These are phyloP conservation scores for Tachuris rubrigastra DNA, from an alignment of 2,113 vertebrate genomes.

Conservation along the genomic window DNA sequence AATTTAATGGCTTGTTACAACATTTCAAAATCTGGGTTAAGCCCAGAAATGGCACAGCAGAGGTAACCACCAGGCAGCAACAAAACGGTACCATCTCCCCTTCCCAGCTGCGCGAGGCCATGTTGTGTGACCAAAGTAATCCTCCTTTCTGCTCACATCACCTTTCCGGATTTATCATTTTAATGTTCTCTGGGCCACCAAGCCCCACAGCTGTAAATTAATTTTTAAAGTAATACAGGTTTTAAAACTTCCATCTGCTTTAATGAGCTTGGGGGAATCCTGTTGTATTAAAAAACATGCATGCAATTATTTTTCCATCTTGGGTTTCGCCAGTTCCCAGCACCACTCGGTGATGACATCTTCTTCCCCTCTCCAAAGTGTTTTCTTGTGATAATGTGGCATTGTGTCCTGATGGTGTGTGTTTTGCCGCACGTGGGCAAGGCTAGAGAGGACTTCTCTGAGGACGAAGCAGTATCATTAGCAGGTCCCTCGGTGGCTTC, in stretches of 20 bases:
- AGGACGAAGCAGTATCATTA: conserved; percentile 63
- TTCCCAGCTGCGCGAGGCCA: neutral
- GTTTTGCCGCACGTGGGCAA: conserved; percentile 43
- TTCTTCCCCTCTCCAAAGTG: conserved; percentile 53
- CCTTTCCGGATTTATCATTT: conserved; percentile 70
- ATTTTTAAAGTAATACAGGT: conserved; percentile 74
- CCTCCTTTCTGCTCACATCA: conserved; percentile 64
- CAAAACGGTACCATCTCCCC: neutral
- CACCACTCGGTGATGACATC: conserved; percentile 22
- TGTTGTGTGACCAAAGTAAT: conserved; percentile 55
- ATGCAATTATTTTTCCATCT: conserved; percentile 73
- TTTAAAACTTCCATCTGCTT: conserved; percentile 74
- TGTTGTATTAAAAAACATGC: conserved; percentile 69
- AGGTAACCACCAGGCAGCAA: neutral
- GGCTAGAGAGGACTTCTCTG: conserved; percentile 49
- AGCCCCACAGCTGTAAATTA: conserved; percentile 74
- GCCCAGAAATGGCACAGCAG: neutral
- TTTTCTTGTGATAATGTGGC: conserved; percentile 40
- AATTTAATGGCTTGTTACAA: neutral
- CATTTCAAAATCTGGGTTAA: conserved; percentile 39
- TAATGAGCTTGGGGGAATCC: conserved; percentile 74
- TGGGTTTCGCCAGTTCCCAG: conserved; percentile 44
- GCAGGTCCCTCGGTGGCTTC: conserved; percentile 59
- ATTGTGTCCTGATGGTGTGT: conserved; percentile 37
- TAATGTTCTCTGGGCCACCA: conserved; percentile 72